These are phyloP conservation scores for Sander lucioperca DNA, from an alignment of 2,113 vertebrate genomes.

Conservation along the genomic window DNA sequence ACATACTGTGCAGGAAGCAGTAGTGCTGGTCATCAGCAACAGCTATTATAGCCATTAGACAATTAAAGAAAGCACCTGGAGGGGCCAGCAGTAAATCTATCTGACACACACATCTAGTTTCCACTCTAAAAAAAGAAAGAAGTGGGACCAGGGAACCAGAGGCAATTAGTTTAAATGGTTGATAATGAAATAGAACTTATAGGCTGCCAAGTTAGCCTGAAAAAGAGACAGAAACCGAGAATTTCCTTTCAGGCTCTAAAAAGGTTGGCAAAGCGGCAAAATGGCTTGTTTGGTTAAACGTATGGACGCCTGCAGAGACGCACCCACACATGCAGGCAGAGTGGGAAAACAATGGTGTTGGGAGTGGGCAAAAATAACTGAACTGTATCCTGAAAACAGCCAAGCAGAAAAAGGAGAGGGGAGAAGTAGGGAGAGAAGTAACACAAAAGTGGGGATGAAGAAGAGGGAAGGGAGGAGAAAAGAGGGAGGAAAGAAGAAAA, in stretches of 20 bases:
- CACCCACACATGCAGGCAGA: conserved; percentile 4
- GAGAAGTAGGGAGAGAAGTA: neutral
- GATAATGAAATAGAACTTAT: conserved; percentile 48
- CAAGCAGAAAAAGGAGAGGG: conserved; percentile 5
- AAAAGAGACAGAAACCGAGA: conserved; percentile 9
- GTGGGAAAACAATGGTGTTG: conserved; percentile 8
- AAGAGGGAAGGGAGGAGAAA: neutral
- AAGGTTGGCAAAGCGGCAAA: conserved; percentile 29
- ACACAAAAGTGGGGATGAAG: neutral
- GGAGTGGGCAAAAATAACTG: conserved; percentile 31
- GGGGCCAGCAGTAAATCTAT: conserved; percentile 46
- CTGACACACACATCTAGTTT: conserved; percentile 22
- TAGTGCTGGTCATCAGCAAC: neutral
- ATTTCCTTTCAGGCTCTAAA: conserved; percentile 38
- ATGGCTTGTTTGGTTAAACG: conserved; percentile 9
- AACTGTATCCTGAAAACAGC: conserved; percentile 27
- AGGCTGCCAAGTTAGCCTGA: conserved; percentile 35
- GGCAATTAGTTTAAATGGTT: conserved; percentile 58
- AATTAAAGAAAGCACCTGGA: conserved; percentile 63
- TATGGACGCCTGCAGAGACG: neutral
- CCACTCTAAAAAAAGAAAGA: conserved; percentile 24
- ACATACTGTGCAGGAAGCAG: neutral
- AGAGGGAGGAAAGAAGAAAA: neutral
- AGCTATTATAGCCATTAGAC: conserved; percentile 51
- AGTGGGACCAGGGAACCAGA: conserved; percentile 33